These are phyloP conservation scores for Chiridota heheva DNA, from an alignment of 35 echinoderm and acorn worm species.

Conservation along the genomic window DNA sequence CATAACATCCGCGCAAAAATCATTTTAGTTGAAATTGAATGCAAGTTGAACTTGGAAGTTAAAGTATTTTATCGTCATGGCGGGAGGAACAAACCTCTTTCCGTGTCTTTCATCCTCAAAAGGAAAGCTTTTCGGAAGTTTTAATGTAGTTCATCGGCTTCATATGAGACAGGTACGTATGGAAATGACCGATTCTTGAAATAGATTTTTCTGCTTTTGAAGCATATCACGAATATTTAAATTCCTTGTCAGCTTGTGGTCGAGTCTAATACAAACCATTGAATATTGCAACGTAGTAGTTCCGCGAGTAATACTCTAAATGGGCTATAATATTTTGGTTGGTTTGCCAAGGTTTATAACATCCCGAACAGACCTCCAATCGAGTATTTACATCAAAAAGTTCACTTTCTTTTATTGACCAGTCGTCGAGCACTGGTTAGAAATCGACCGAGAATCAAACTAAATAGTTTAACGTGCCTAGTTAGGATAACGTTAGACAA, in stretches of 20 bases:
- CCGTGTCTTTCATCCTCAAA: conserved; percentile 45
- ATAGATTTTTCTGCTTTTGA: background rate
- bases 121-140: conserved; percentile 38
- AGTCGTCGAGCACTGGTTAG: no score
- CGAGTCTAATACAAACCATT: background rate
- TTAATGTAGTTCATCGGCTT: conserved; percentile 63
- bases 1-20: no score
- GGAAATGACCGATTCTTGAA: background rate
- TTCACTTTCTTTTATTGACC: no score
- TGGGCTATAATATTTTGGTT: no score
- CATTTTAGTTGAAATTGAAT: no score
- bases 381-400: no score
- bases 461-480: no score
- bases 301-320: background rate
- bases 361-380: background rate
- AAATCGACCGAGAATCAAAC: no score
- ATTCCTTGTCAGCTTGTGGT: background rate
- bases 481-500: no score
- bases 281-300: background rate
- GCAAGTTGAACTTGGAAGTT: no score
- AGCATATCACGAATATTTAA: background rate
- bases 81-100: conserved; percentile 42
- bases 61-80: no score
- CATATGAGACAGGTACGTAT: conserved; percentile 61
- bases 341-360: background rate